phyloP scores from a whole-genome alignment of 1,140 invertebrate species.

The Drosophila subpulchrella region DNA sequence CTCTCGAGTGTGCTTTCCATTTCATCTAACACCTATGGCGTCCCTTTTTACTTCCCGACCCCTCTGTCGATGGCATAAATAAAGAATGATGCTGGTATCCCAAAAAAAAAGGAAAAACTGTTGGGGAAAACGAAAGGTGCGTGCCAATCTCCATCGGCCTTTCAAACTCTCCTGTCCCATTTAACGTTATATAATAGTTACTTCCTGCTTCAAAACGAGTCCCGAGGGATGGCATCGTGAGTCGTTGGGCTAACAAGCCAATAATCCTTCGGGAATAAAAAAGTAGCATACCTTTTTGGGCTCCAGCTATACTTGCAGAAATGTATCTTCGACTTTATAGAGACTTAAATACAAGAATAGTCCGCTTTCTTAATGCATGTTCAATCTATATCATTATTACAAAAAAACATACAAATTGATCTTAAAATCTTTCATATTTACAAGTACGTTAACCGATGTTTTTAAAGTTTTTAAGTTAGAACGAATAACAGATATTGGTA shows the following conservation, averaged over 20 bases:
- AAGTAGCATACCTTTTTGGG: neutral
- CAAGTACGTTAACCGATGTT: too few species aligned
- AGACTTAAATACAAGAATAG: neutral
- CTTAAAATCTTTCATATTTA: too few species aligned
- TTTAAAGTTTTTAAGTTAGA: too few species aligned
- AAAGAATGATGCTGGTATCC: slow-evolving; percentile 70
- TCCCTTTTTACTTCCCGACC: neutral
- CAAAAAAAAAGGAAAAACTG: slow-evolving; percentile 25
- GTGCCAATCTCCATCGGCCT: slow-evolving; percentile 46
- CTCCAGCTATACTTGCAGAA: neutral
- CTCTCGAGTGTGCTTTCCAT: slow-evolving; percentile 80
- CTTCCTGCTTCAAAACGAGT: slow-evolving; percentile 52
- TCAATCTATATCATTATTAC: too few species aligned
- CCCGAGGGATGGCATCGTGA: slow-evolving; percentile 55
- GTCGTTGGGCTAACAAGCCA: slow-evolving; percentile 20
- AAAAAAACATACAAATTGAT: too few species aligned
- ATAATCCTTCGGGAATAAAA: neutral
- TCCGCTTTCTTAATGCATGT: too few species aligned
- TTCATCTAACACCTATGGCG: slow-evolving; percentile 62
- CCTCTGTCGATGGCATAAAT: slow-evolving; percentile 58
- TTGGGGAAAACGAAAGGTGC: slow-evolving; percentile 54
- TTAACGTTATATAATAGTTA: slow-evolving; percentile 71
- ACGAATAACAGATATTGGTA: too few species aligned
- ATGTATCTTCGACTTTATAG: neutral
- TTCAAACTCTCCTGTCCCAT: slow-evolving; percentile 39